Base-by-base conservation (phyloP, 2,888 invertebrate genomes). In the Ormia ochracea region DNA sequence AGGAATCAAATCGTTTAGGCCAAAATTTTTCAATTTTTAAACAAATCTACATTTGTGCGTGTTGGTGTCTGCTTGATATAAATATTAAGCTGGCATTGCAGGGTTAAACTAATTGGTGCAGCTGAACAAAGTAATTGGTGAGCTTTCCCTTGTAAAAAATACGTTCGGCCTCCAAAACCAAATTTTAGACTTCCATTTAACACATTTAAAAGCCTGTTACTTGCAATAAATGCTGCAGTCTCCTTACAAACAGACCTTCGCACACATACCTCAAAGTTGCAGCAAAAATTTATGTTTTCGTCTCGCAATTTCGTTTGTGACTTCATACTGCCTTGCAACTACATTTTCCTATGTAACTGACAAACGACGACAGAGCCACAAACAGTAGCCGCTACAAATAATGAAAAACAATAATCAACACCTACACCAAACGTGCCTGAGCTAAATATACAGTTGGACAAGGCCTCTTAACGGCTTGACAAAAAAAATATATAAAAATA, bases 401-500 rank as follows among this genome's bases (percentile, higher is more conserved):
- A 69, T 63, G 65, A 65, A n/a, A 74, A 78, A 63, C 63, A 79
- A 69, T 79, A 69, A 79, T 69, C 69, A 79, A 65, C 74, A 79
- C 78, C 78, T 59, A 79, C 78, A 59, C 78, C 43, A 26, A 19
- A 10, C 6, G n/a, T 31, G 38, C 26, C 63, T 17, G 54, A 45
- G 5, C 33, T n/a, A 14, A 9, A n/a, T n/a, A 38, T 19, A 19
- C 17, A 43, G n/a, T 17, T n/a, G 17, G 59, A 36, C 70, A n/a
- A 7, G 28, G 28, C 28, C 41, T 41, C 14, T 50, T 38, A 70
- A 70, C 28, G 28, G 26, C 17, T 54, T 28, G 31, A n/a, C 4
- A 63, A 36, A 19, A 12, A 36, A 36, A 14, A 14, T 14, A n/a
- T 9, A 38, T 7, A 31, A 41, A 14, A 38, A 14, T 1, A 26